A percentile compares a stretch with the other conserved stretches of the same genome.
Evolutionary conservation across 2,888 invertebrate species (phyloP).

Genomic region (Pseudococcus longispinus): DNA sequence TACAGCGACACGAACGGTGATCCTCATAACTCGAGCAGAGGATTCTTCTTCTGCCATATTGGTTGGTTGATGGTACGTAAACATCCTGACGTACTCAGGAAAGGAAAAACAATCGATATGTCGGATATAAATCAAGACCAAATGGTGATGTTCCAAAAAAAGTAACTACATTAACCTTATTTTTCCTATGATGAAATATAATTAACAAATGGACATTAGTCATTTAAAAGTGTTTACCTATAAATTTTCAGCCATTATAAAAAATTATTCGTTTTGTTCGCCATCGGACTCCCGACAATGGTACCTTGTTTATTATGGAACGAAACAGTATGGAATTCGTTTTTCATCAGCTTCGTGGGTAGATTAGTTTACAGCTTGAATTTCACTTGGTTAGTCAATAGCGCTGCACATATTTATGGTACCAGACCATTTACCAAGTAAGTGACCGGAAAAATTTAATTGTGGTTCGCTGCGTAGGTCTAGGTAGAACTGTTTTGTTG

Average conservation of each 20-base stretch:
- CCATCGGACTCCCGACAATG: conserved; percentile 70
- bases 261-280: conserved; percentile 68
- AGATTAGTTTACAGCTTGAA: conserved; percentile 73
- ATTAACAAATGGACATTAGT: no score
- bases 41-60: conserved; percentile 87
- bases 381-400: conserved; percentile 83
- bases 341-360: conserved; percentile 70
- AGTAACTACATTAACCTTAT: conserved; percentile 65
- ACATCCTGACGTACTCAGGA: conserved; percentile 76
- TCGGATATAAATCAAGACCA: conserved; percentile 77
- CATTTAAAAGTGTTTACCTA: no score
- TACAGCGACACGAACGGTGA: conserved; percentile 78
- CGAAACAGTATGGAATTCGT: conserved; percentile 70
- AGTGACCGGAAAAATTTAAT: conserved; percentile 60
- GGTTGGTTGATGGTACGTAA: conserved; percentile 84
- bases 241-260: conserved; percentile 71
- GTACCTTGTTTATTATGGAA: conserved; percentile 75
- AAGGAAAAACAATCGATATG: conserved; percentile 74
- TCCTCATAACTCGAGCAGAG: conserved; percentile 79
- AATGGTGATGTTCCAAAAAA: conserved; percentile 77
- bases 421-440: conserved; percentile 79
- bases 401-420: conserved; percentile 80
- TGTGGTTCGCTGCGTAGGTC: background rate
- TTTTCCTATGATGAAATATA: no score
- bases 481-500: no score